A percentile compares a stretch with the other conserved stretches of the same genome.
phyloP scores from a whole-genome alignment of 2,888 invertebrate genomes.

The Horisme vitalbata region DNA sequence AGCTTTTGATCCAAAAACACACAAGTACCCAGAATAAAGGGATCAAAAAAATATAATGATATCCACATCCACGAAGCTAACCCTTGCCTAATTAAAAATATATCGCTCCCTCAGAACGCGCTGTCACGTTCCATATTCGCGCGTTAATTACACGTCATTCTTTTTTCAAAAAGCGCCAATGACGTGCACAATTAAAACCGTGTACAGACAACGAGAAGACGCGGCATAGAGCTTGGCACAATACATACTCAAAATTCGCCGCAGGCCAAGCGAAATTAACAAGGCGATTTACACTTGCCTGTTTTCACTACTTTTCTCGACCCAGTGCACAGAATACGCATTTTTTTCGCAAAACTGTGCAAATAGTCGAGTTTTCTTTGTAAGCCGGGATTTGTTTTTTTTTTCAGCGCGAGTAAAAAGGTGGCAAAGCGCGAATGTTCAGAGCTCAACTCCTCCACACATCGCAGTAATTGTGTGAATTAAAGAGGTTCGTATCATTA shows the following conservation, averaged over 20 bases:
- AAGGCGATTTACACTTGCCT: constrained; percentile 83
- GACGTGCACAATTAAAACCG: constrained; percentile 82
- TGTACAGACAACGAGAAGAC: constrained; percentile 82
- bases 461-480: constrained; percentile 75
- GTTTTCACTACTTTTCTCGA: constrained; percentile 72
- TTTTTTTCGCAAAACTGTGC: constrained; percentile 47
- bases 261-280: constrained; percentile 81
- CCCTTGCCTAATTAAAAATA: constrained; percentile 77
- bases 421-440: constrained; percentile 51
- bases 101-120: constrained; percentile 76
- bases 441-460: constrained; percentile 56
- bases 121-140: constrained; percentile 82
- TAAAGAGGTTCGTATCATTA: constrained; percentile 74
- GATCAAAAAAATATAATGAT: constrained; percentile 28
- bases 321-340: constrained; percentile 47
- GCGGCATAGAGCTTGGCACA: constrained; percentile 81
- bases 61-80: constrained; percentile 35
- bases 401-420: constrained; percentile 47
- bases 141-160: constrained; percentile 83
- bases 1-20: not conserved
- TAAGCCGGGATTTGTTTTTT: constrained; percentile 37
- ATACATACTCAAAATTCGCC: constrained; percentile 83
- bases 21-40: constrained; percentile 18
- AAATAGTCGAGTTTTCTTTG: constrained; percentile 35
- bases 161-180: constrained; percentile 83